Evolutionary conservation across 92 coral and sea anemone species (phyloP).

Genomic region (Epizoanthus rinbou): DNA sequence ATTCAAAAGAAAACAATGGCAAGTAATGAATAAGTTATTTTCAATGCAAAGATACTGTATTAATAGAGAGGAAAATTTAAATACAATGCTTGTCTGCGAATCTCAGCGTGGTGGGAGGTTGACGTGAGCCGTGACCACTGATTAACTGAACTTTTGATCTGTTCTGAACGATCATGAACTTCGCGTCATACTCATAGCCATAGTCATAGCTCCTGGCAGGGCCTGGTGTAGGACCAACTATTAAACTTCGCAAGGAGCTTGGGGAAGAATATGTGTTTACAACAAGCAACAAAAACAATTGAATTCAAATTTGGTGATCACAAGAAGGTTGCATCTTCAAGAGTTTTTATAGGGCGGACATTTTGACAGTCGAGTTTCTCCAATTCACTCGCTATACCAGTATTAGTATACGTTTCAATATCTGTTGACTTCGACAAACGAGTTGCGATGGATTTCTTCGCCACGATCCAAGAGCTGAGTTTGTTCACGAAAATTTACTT

Average conservation of each 20-base stretch:
- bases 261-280: no score
- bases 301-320: neutral
- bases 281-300: no score
- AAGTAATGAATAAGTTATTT: neutral
- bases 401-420: neutral
- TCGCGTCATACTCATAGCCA: no score
- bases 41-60: conserved; percentile 23
- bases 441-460: conserved; percentile 42
- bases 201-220: neutral
- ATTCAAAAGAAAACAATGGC: conserved; percentile 3
- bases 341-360: neutral
- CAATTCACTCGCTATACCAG: neutral
- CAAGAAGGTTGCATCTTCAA: neutral
- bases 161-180: neutral
- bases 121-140: conserved; percentile 21
- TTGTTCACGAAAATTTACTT: conserved; percentile 71
- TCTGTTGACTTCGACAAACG: neutral
- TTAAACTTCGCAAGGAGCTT: no score
- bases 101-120: neutral
- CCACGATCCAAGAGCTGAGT: conserved; percentile 49
- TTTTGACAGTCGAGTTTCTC: no score
- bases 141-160: conserved; percentile 2
- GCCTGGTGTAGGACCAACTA: no score
- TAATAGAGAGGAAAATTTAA: conserved; percentile 5
- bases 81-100: conserved; percentile 11